Evolutionary conservation across 2,888 invertebrate species (phyloP), one percentile per base, ranked within the genome.

Genomic region (Agrochola macilenta): DNA sequence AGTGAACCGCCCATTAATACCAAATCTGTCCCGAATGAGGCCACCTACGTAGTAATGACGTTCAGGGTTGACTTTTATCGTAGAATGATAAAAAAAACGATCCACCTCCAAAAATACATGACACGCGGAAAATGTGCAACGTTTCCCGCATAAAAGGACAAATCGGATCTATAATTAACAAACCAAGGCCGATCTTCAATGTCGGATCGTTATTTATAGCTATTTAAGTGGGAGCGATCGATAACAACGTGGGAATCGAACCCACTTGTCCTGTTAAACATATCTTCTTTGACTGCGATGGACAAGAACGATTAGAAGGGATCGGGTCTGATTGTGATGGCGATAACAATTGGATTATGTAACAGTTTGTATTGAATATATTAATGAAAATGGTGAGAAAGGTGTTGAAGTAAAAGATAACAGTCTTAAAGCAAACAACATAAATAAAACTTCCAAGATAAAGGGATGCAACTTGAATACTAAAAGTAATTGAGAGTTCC

Each of bases 171-270:
- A 83, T 78, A 83, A 86, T 85, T 75, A 82, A 76, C 72, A 78
- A 82, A 71, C 77, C 80, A 87, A 88, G 89, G 87, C 39, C 74
- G 71, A 74, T 82, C 71, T 75, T 77, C 72, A 84, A 83, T 79
- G 81, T 64, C 60, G 76, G 65, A 79, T 76, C 60, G 60, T 83
- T 88, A 87, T 88, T 88, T 87, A 88, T 88, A 88, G 83, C 78
- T 71, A 70, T 88, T 82, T 81, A 87, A 88, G 89, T 85, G 86
- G 79, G 58, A 64, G 52, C 76, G 82, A 88, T 90, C 88, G 88
- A 88, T 86, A 86, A 82, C 79, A 81, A 84, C 89, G 90, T 90
- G 90, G 89, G 90, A 90, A 90, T 82, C 81, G 73, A 84, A 76
- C 78, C 81, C 89, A 88, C 84, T 87, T 88, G 89, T 86, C 75